Base-by-base conservation (phyloP, 2,888 invertebrate species). In the Agrochola circellaris region DNA sequence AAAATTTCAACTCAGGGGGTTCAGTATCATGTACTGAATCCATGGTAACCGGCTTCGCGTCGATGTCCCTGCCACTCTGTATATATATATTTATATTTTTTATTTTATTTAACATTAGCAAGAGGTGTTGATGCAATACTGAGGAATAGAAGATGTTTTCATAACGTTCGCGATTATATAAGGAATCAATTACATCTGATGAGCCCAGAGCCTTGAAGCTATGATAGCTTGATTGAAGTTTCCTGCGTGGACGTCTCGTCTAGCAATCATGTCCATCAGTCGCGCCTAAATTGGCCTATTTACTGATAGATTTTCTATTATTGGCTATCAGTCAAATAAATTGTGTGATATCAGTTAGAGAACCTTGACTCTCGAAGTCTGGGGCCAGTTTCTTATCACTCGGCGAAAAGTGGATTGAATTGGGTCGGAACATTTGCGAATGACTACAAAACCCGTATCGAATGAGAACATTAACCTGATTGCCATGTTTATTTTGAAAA, bases 361-460 rank as follows among this genome's bases (percentile, higher is more conserved):
- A 87, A 68, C 86, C 79, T 88, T 83, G 88, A 86, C 75, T 83
- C 84, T 80, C 77, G n/a, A 71, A 62, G 73, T 58, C 64, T 71
- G 73, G 62, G 56, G 58, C 75, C 81, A 82, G 68, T 88, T 79
- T 84, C 85, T 88, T 90, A 91, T 90, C 90, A 88, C 70, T 82
- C 83, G 34, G 88, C 83, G 85, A 87, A 91, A 91, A 93, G 91
- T 93, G 92, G 91, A 93, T 93, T 92, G 90, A 91, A 90, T 88
- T 83, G 83, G 86, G 82, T 74, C 83, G 86, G 88, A 88, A 91
- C 89, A 91, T 92, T 92, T 92, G 91, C 92, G 89, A 92, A 90
- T 91, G 89, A 88, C 83, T 92, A 91, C 91, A 89, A 92, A 90
- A 92, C 87, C 88, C 81, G 86, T 87, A 90, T 91, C 86, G 89